phyloP scores from a whole-genome alignment of 2,888 invertebrate species.

The Campopleginae sp. region DNA sequence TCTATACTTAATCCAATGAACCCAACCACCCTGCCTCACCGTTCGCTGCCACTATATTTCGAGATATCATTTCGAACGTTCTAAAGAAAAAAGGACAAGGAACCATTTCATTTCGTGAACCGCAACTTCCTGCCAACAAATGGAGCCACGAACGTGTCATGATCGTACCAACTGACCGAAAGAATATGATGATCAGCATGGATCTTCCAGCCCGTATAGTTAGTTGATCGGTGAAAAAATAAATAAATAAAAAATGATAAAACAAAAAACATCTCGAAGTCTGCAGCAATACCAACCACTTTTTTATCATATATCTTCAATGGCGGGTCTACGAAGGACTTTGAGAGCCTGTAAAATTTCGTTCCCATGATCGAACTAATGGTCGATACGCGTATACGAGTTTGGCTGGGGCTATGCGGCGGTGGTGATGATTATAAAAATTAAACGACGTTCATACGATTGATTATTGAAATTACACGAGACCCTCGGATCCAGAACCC shows the following conservation, averaged over 20 bases:
- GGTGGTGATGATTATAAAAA: conserved; percentile 82
- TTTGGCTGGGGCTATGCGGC: conserved; percentile 70
- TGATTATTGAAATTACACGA: conserved; percentile 83
- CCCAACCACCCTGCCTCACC: conserved; percentile 20
- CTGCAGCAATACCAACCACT: conserved; percentile 9
- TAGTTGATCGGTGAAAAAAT: conserved; percentile 4
- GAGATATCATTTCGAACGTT: neutral
- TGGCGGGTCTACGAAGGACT: conserved; percentile 15
- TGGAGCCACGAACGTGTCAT: conserved; percentile 17
- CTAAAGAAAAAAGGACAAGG: conserved; percentile 2
- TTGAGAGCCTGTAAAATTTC: conserved; percentile 34
- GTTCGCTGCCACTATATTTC: neutral
- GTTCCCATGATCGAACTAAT: conserved; percentile 62
- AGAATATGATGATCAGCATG: conserved; percentile 4
- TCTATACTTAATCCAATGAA: conserved; percentile 40
- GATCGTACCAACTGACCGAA: neutral
- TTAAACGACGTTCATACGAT: conserved; percentile 84
- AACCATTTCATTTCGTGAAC: conserved; percentile 35
- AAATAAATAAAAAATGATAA: neutral
- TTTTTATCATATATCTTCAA: conserved; percentile 48
- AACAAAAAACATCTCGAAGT: neutral
- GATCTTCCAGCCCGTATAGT: conserved; percentile 8
- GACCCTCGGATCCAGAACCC: conserved; percentile 21
- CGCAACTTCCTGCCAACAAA: conserved; percentile 33
- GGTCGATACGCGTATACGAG: conserved; percentile 18